Base-by-base conservation (phyloP, 2,888 invertebrate genomes). In the Tanypteryx hageni region DNA sequence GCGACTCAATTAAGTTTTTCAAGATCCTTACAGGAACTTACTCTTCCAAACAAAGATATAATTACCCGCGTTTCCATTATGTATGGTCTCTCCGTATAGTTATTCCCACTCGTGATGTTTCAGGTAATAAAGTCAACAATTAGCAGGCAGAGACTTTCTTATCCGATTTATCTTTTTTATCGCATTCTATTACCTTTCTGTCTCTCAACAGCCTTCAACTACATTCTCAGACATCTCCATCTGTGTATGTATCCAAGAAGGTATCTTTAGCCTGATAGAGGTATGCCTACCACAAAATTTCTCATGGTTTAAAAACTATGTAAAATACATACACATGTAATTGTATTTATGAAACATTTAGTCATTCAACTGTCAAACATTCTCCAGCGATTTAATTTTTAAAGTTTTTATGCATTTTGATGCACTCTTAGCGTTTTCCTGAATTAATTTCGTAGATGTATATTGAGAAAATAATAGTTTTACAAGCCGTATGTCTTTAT, bases 41-140 rank as follows among this genome's bases (percentile, higher is more conserved):
- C 22, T 76, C 76, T 76, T 76, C 76, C 76, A 76, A 76, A 76
- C 76, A 76, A 22, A 22, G 76, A 76, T 76, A 76, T 76, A 76
- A 76, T 76, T 76, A 76, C 76, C 18, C 22, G 27, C 10, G 11
- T 76, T 14, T 76, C 76, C 76, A 76, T 76, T 27, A 76, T 22
- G 27, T 76, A 27, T 22, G 22, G 22, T 27, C 22, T 76, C 27
- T 76, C 76, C 22, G 44, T 44, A 44, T 27, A 76, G 76, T 76
- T 22, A 44, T 64, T n/a, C 64, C 14, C 68, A 68, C 68, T 68
- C 68, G 76, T 27, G 10, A 11, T 76, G 27, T 27, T 76, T 27
- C 76, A 76, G 22, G 4, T 27, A 27, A 22, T 76, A 76, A 76
- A 76, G 76, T 76, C 76, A 76, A 76, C 76, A 76, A 76, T 76